phyloP scores from a whole-genome alignment of 2,888 invertebrate species.

The Heteromurus nitidus region DNA sequence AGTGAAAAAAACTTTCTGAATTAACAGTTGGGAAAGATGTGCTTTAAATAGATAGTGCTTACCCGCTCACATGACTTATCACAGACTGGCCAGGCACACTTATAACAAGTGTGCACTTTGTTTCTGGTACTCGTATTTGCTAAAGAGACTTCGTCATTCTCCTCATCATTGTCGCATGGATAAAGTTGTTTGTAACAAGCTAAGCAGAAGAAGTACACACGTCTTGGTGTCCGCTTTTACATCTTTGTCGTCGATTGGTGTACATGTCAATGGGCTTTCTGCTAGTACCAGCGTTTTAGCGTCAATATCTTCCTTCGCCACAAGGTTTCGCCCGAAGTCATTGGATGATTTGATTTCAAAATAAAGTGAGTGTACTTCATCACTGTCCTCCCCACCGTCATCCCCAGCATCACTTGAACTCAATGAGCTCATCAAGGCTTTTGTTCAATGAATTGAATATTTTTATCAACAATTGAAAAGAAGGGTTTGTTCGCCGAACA shows the following conservation, averaged over 20 bases:
- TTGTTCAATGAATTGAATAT: no score
- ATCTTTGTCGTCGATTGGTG: slow-evolving; percentile 60
- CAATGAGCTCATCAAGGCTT: no score
- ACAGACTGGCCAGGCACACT: slow-evolving; percentile 66
- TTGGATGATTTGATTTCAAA: slow-evolving; percentile 48
- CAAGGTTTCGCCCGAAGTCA: slow-evolving; percentile 62
- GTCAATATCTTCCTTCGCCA: slow-evolving; percentile 63
- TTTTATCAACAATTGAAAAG: no score
- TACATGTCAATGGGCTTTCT: slow-evolving; percentile 50
- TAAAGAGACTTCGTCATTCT: no score
- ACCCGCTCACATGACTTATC: slow-evolving; percentile 58
- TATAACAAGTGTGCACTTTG: slow-evolving; percentile 31
- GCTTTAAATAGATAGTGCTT: neutral
- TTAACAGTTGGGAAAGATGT: neutral
- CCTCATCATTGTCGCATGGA: neutral
- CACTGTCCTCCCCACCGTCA: slow-evolving; percentile 10
- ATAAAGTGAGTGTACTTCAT: slow-evolving; percentile 32
- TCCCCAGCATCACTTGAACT: no score
- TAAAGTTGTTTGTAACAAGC: slow-evolving; percentile 55
- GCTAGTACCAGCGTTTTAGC: slow-evolving; percentile 54
- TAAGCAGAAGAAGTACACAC: slow-evolving; percentile 42
- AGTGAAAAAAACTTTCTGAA: slow-evolving; percentile 4
- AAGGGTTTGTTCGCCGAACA: no score
- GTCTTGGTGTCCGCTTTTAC: slow-evolving; percentile 7
- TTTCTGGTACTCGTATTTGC: neutral